Percentiles rank a stretch among this genome's conserved stretches.
Conservation (phyloP, 1,140 invertebrate species). For the Diuraphis noxia region DNA sequence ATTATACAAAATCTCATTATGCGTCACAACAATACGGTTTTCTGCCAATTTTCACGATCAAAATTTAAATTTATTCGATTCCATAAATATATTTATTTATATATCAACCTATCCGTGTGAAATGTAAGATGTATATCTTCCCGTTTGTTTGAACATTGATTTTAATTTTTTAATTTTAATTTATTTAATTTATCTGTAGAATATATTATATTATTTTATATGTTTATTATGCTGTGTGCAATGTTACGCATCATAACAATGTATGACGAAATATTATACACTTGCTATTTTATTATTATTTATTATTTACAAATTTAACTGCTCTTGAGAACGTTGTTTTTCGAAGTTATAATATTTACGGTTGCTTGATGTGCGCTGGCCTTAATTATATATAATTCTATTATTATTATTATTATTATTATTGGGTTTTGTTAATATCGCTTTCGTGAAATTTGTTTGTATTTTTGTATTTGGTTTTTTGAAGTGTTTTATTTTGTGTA, state of each 20-base stretch:
- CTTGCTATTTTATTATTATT: conserved; percentile 12
- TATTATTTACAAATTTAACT: conserved; percentile 20
- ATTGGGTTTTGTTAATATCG: conserved; percentile 21
- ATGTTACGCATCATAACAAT: not conserved
- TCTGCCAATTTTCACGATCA: conserved; percentile 17
- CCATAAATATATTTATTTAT: not conserved
- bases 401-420: not conserved
- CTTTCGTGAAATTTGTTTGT: conserved; percentile 36
- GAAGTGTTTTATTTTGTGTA: conserved; percentile 28
- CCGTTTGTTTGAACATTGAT: conserved; percentile 19
- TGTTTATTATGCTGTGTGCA: not conserved
- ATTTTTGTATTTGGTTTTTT: conserved; percentile 4
- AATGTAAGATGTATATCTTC: not conserved
- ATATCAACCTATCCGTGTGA: not conserved
- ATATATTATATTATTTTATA: not conserved
- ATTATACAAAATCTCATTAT: conserved; percentile 27
- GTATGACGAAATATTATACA: not conserved
- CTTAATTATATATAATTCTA: conserved; percentile 1
- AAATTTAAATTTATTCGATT: not conserved
- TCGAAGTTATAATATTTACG: not conserved
- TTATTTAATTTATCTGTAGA: not conserved
- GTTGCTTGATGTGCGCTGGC: conserved; percentile 25
- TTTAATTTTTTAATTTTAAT: not conserved
- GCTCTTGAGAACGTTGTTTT: conserved; percentile 31
- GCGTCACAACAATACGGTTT: not conserved